Base-by-base conservation (phyloP, 2,888 invertebrate genomes). In the Smittia aterrima region DNA sequence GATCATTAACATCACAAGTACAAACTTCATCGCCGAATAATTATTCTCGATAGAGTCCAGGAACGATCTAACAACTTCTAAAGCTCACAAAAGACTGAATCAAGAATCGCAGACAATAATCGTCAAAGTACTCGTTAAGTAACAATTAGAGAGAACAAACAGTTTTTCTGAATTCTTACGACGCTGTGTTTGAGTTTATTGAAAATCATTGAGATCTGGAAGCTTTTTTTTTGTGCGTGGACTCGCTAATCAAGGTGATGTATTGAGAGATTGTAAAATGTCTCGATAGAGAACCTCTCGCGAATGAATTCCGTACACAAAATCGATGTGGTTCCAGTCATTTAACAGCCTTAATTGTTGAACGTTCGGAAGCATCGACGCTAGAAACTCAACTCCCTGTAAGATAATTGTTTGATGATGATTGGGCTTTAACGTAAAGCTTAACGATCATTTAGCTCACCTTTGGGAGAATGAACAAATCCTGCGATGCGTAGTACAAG, bases 261-360 rank as follows among this genome's bases (percentile, higher is more conserved):
- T n/a, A 20, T 24, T 58, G 3, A 67, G 1, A 11, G 40, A 16
- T 1, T 24, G 2, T 11, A 71, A 9, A 27, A 71, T 54, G 13
- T 71, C 27, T 4, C 54, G 24, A 54, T 71, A 71, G 0, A 71
- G 32, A 71, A 71, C 32, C 1, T 27, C 24, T 16, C 54, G 53
- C 7, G 70, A 16, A 54, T 27, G 13, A 27, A 40, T 62, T 1
- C 25, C 16, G 38, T 73, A 73, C 4, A 73, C 72, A 25, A 73
- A 73, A 24, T 73, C 72, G 32, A 40, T 25, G 24, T 73, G 72
- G 24, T 62, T 73, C 62, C 62, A 73, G 9, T 64, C 25, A 2
- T 38, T 40, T 40, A 73, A n/a, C 16, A 40, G 18, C 2, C 64
- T 22, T 20, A 27, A 40, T 3, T 40, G 6, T 41, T 40, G 9